Percentiles rank a stretch among this genome's conserved stretches.
These are phyloP conservation scores for Drosophila peninsularis DNA, from an alignment of 2,888 invertebrate species.

Conservation along the genomic window DNA sequence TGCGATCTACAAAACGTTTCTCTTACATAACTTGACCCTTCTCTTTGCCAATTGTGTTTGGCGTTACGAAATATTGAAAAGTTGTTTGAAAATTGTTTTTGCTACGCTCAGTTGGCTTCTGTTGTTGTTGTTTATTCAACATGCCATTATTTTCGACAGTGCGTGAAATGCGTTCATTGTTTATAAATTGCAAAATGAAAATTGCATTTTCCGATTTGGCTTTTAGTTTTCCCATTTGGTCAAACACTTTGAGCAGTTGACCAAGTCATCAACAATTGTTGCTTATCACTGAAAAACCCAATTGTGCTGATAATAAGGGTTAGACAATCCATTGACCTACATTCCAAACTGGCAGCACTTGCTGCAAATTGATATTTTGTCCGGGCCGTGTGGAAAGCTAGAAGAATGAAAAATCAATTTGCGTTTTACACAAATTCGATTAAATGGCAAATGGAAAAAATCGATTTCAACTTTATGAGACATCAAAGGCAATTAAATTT, in stretches of 20 bases:
- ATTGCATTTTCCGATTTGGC: constrained; percentile 36
- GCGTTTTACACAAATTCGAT: constrained; percentile 17
- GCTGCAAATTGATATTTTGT: neutral
- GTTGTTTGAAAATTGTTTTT: constrained; percentile 7
- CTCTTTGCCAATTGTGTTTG: constrained; percentile 5
- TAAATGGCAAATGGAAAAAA: constrained; percentile 12
- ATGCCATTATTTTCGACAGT: constrained; percentile 28
- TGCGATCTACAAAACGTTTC: neutral
- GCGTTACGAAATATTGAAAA: constrained; percentile 7
- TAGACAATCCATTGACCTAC: constrained; percentile 56
- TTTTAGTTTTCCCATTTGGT: neutral
- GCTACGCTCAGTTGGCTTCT: constrained; percentile 18
- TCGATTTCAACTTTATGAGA: constrained; percentile 28
- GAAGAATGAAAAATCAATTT: constrained; percentile 5
- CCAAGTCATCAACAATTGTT: constrained; percentile 23
- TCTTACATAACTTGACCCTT: constrained; percentile 34
- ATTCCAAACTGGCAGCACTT: constrained; percentile 21
- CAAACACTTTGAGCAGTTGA: constrained; percentile 20
- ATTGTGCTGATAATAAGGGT: constrained; percentile 48
- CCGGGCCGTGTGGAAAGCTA: neutral
- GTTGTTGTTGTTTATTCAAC: constrained; percentile 33
- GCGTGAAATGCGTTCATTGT: constrained; percentile 29
- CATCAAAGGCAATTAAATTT: constrained; percentile 53
- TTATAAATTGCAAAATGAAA: constrained; percentile 38
- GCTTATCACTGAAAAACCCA: constrained; percentile 39